These are phyloP conservation scores for Andrena cerasifolii DNA, from an alignment of 1,140 invertebrate species.

Conservation along the genomic window DNA sequence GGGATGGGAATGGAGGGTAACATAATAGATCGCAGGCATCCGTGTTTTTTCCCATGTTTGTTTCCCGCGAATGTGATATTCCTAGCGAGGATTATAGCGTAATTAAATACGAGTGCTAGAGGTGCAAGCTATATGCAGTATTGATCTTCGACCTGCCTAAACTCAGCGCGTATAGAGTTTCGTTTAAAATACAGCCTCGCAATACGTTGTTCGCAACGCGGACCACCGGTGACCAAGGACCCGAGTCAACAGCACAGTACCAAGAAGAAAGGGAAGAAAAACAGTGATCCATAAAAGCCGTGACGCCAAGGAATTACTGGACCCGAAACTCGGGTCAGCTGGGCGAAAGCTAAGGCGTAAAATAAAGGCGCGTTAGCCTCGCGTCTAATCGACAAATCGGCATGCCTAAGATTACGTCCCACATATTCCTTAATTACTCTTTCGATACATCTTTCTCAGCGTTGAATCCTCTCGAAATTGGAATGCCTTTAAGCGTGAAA, in stretches of 20 bases:
- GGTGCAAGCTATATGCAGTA: too few relatives aligned
- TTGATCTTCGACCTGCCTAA: too few relatives aligned
- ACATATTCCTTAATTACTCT: too few relatives aligned
- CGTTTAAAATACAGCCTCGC: background rate
- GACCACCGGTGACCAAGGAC: background rate
- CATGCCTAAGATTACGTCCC: conserved; percentile 61
- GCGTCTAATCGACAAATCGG: conserved; percentile 57
- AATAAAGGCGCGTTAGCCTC: conserved; percentile 64
- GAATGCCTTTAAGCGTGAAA: too few relatives aligned
- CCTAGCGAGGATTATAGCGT: background rate
- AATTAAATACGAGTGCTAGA: too few relatives aligned
- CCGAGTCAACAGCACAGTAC: conserved; percentile 12
- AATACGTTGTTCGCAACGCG: background rate
- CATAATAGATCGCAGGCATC: conserved; percentile 8
- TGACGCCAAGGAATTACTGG: conserved; percentile 59
- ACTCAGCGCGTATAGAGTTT: background rate
- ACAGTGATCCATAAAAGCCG: conserved; percentile 26
- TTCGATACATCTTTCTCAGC: too few relatives aligned
- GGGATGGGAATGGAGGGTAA: background rate
- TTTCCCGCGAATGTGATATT: too few relatives aligned
- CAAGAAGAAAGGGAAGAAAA: conserved; percentile 16
- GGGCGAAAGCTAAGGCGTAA: conserved; percentile 61
- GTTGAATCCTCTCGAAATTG: too few relatives aligned
- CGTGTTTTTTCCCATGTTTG: background rate
- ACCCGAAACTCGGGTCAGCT: conserved; percentile 41